phyloP scores from a whole-genome alignment of 2,888 invertebrate species.

The Lissocephala sabroskyi region DNA sequence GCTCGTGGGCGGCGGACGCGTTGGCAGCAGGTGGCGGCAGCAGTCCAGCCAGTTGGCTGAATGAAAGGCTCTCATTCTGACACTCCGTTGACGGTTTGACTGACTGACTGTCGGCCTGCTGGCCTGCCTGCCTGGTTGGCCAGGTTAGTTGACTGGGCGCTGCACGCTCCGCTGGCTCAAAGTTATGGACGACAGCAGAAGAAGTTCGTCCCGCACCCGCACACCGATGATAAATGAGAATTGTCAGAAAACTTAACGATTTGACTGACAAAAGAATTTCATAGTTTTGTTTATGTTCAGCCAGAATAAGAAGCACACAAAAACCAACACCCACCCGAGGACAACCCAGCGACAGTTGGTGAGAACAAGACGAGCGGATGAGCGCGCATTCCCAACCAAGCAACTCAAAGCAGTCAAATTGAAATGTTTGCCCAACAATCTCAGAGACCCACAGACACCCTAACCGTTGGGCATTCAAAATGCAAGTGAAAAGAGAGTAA shows the following conservation, averaged over 20 bases:
- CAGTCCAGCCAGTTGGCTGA: too few relatives aligned
- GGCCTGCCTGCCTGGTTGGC: conserved; percentile 14
- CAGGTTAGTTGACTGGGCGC: conserved; percentile 4
- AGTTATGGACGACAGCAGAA: conserved; percentile 20
- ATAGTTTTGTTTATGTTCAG: conserved; percentile 54
- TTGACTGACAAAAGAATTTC: conserved; percentile 60
- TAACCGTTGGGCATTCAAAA: too few relatives aligned
- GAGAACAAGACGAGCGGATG: conserved; percentile 30
- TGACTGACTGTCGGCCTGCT: conserved; percentile 7
- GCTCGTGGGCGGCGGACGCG: too few relatives aligned
- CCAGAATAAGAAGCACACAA: conserved; percentile 5
- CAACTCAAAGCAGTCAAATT: conserved; percentile 2
- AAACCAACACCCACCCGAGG: conserved; percentile 1
- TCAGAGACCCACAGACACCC: too few relatives aligned
- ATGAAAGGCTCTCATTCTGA: too few relatives aligned
- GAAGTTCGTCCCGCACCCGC: conserved; percentile 8
- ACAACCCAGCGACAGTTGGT: not conserved
- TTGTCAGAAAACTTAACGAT: conserved; percentile 53
- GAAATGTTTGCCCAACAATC: too few relatives aligned
- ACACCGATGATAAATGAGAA: conserved; percentile 49
- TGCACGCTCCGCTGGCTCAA: conserved; percentile 23
- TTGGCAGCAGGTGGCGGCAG: not conserved
- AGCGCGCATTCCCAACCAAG: conserved; percentile 42
- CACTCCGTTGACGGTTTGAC: not conserved
- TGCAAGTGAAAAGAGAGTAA: too few relatives aligned